phyloP scores from a whole-genome alignment of 2,113 vertebrate species.

The Cricetomys ansorgei region DNA sequence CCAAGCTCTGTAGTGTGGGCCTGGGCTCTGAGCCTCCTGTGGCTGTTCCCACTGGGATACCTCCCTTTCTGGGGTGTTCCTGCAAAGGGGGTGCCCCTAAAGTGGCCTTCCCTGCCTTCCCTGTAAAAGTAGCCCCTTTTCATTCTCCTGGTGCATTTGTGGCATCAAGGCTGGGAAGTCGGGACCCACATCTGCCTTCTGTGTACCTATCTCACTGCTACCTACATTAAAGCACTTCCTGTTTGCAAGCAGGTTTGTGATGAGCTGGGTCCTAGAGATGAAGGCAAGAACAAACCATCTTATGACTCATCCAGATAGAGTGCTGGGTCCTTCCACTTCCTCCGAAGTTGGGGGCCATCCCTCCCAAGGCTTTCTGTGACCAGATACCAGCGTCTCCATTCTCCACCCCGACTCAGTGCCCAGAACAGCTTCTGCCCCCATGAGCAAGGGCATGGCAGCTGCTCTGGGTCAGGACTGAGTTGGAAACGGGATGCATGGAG shows the following conservation, averaged over 20 bases:
- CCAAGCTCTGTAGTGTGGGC: background rate
- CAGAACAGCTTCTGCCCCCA: background rate
- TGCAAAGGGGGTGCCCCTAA: no score
- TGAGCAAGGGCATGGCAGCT: background rate
- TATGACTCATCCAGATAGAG: no score
- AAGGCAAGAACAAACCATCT: background rate
- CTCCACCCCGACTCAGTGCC: background rate
- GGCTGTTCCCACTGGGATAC: no score
- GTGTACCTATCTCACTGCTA: background rate
- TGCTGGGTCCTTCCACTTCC: no score
- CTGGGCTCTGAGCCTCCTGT: background rate
- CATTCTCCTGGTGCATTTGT: background rate
- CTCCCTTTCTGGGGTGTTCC: background rate
- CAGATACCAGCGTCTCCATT: accelerated
- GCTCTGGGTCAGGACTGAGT: background rate
- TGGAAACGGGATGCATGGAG: background rate
- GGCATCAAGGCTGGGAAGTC: background rate
- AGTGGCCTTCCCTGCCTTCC: background rate
- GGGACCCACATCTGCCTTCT: background rate
- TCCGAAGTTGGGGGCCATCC: background rate
- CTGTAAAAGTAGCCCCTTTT: background rate
- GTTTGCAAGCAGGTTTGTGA: no score
- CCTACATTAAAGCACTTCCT: no score
- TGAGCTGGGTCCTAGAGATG: background rate
- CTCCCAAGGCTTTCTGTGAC: background rate